phyloP scores from a whole-genome alignment of 2,797 vertebrate genomes.

The Argyrosomus regius region DNA sequence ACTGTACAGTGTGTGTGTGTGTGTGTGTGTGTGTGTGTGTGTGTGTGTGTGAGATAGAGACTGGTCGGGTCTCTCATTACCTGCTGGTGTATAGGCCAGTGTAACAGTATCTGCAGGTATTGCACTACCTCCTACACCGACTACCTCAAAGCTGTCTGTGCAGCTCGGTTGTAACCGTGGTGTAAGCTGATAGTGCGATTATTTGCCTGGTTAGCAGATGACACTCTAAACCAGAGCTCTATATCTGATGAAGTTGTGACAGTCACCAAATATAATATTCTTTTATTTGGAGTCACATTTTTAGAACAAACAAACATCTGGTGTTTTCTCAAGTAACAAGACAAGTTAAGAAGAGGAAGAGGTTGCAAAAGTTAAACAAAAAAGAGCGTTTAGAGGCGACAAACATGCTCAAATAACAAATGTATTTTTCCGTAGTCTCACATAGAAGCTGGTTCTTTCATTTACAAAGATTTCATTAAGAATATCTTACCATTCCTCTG shows the following conservation, averaged over 20 bases:
- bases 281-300: no score
- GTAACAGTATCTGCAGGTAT: constrained; percentile 70
- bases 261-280: neutral
- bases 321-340: no score
- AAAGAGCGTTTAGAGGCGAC: no score
- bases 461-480: no score
- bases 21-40: constrained; percentile 30
- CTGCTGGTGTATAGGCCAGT: constrained; percentile 40
- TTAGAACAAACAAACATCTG: no score
- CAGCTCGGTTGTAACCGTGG: constrained; percentile 3
- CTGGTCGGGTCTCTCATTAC: constrained; percentile 60
- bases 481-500: no score
- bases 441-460: no score
- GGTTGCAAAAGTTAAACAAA: no score
- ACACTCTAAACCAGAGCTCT: constrained; percentile 11
- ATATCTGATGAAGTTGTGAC: neutral
- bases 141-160: constrained; percentile 14
- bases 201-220: constrained; percentile 40
- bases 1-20: constrained; percentile 26
- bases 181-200: constrained; percentile 43
- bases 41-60: constrained; percentile 11
- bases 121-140: neutral
- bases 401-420: no score
- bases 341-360: no score
- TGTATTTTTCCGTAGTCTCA: no score